phyloP scores from a whole-genome alignment of 2,888 invertebrate species.

The Drosophila limbata region DNA sequence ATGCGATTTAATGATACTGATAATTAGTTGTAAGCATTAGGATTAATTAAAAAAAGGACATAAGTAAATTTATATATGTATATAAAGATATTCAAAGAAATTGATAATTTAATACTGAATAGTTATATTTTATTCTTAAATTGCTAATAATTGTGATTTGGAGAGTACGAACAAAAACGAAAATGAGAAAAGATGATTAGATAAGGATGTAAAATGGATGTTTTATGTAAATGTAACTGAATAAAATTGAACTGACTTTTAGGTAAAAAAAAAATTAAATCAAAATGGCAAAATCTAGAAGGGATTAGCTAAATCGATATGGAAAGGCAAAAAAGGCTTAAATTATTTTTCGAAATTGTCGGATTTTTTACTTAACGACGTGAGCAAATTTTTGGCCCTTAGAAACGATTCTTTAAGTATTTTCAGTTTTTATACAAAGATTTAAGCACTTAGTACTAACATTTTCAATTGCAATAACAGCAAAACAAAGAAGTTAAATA shows the following conservation, averaged over 20 bases:
- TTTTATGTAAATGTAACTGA: conserved; percentile 65
- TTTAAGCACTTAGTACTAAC: conserved; percentile 21
- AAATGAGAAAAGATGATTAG: conserved; percentile 17
- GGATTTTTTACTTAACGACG: conserved; percentile 46
- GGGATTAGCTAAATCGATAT: conserved; percentile 53
- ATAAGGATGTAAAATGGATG: conserved; percentile 33
- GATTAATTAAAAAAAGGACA: conserved; percentile 40
- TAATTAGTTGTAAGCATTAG: conserved; percentile 65
- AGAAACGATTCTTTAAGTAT: conserved; percentile 33
- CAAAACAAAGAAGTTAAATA: conserved; percentile 4
- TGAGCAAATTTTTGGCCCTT: conserved; percentile 61
- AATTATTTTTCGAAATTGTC: conserved; percentile 74
- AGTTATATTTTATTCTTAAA: conserved; percentile 80
- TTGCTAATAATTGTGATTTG: conserved; percentile 83
- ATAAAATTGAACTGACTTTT: conserved; percentile 75
- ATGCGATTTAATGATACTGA: conserved; percentile 39
- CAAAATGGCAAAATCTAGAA: conserved; percentile 53
- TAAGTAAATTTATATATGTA: conserved; percentile 62
- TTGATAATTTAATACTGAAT: conserved; percentile 57
- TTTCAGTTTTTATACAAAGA: conserved; percentile 57
- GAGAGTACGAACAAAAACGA: conserved; percentile 73
- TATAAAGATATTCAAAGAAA: conserved; percentile 49
- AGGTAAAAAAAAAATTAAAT: conserved; percentile 55
- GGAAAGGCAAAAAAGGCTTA: conserved; percentile 54
- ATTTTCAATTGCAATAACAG: conserved; percentile 15